phyloP scores from a whole-genome alignment of 2,888 invertebrate species.

The Nephrocerus scutellatus region DNA sequence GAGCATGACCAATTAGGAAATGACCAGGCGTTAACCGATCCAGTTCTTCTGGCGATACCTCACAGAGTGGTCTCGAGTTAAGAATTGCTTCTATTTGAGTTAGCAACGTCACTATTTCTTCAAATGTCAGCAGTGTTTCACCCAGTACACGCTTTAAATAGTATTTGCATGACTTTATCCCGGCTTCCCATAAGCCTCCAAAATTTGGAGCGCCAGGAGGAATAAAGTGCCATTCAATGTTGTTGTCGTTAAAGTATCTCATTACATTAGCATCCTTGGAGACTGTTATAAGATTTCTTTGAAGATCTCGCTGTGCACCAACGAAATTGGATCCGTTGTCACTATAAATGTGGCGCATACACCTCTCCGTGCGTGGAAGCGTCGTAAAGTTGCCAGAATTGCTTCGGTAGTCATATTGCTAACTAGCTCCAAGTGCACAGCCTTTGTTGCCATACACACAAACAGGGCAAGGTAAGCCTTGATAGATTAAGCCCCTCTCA shows the following conservation, averaged over 20 bases:
- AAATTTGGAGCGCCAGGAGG: too few relatives aligned
- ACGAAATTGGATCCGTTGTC: too few relatives aligned
- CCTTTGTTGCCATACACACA: background rate
- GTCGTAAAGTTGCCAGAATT: slow-evolving; percentile 26
- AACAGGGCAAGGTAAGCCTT: too few relatives aligned
- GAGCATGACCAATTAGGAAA: slow-evolving; percentile 3
- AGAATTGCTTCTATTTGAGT: slow-evolving; percentile 3
- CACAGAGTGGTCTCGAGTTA: slow-evolving; percentile 6
- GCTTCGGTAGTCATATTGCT: slow-evolving; percentile 12
- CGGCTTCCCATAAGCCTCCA: too few relatives aligned
- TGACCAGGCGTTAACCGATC: slow-evolving; percentile 8
- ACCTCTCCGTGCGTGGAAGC: slow-evolving; percentile 19
- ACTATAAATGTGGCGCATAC: background rate
- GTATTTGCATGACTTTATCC: too few relatives aligned
- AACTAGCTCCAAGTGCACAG: background rate
- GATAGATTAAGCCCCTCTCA: too few relatives aligned
- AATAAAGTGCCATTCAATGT: too few relatives aligned
- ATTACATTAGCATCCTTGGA: too few relatives aligned
- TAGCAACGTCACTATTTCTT: background rate
- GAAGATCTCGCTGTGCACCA: background rate
- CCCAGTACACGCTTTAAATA: too few relatives aligned
- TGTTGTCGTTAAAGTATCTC: too few relatives aligned
- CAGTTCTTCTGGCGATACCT: background rate
- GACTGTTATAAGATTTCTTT: slow-evolving; percentile 4
- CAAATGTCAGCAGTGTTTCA: slow-evolving; percentile 5